phyloP scores from a whole-genome alignment of 2,797 vertebrate genomes.

The Brachyalestes nurse region DNA sequence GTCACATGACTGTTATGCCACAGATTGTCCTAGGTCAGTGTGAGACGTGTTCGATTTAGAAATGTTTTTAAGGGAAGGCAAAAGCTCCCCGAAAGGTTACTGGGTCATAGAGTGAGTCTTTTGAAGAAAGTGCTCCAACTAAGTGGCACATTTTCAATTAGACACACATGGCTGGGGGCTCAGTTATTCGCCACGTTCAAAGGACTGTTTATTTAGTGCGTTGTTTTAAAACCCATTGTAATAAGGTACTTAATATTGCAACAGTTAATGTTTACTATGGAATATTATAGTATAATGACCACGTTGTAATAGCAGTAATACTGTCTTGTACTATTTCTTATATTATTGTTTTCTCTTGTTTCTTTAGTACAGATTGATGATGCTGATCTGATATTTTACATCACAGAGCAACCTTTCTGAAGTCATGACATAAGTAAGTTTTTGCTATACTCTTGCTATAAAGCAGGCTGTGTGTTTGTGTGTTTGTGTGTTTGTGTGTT shows the following conservation, averaged over 20 bases:
- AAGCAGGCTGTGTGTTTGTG: neutral
- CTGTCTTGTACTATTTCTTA: neutral
- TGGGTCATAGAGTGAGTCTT: neutral
- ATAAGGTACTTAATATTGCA: neutral
- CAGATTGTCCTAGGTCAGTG: neutral
- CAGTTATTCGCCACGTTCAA: neutral
- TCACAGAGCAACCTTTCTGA: constrained; percentile 18
- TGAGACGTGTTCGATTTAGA: neutral
- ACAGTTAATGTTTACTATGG: neutral
- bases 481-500: neutral
- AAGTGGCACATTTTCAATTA: neutral
- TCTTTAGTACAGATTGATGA: constrained; percentile 19
- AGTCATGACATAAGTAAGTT: constrained; percentile 49
- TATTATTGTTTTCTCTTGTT: neutral
- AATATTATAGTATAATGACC: neutral
- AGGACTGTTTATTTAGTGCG: neutral
- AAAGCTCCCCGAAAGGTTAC: neutral
- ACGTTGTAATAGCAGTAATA: neutral
- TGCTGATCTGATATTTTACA: constrained; percentile 3
- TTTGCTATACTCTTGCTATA: neutral
- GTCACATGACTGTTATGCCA: neutral
- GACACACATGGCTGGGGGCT: neutral
- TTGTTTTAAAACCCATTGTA: neutral
- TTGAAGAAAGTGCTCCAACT: neutral
- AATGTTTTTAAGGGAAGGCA: neutral